These are phyloP conservation scores for Micrastur ruficollis DNA, from an alignment of 2,797 vertebrate species.

Conservation along the genomic window DNA sequence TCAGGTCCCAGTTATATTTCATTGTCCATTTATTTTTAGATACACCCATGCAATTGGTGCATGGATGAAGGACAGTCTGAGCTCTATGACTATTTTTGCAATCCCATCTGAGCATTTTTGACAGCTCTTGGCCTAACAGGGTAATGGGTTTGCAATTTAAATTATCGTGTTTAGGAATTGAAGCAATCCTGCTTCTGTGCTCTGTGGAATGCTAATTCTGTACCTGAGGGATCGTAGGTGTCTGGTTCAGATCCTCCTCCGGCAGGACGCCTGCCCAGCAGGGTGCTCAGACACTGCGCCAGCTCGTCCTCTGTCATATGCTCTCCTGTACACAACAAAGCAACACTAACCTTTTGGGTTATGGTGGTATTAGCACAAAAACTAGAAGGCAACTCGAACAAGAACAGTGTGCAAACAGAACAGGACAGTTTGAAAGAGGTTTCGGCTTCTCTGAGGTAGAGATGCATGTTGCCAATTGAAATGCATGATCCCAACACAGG, in stretches of 20 bases:
- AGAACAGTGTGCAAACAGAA: background rate
- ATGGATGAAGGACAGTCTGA: slow-evolving; percentile 1
- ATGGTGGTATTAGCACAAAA: background rate
- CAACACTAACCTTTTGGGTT: background rate
- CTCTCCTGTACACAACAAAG: slow-evolving; percentile 79
- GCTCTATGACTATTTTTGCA: slow-evolving; percentile 11
- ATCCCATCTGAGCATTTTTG: background rate
- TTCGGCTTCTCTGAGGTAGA: background rate
- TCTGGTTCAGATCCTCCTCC: slow-evolving; percentile 60
- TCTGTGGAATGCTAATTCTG: background rate
- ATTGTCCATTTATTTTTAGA: slow-evolving; percentile 38
- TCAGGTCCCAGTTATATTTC: slow-evolving; percentile 33
- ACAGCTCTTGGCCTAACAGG: slow-evolving; percentile 20
- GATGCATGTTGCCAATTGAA: rapidly evolving
- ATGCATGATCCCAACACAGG: rapidly evolving
- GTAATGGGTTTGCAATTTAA: slow-evolving; percentile 16
- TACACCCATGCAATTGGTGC: background rate
- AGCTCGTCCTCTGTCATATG: slow-evolving; percentile 88
- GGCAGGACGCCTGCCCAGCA: slow-evolving; percentile 74
- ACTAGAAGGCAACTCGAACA: background rate
- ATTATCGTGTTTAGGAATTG: background rate
- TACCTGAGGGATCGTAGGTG: slow-evolving; percentile 63
- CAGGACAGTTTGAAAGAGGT: background rate
- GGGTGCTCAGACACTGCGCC: slow-evolving; percentile 77
- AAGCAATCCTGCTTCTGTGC: background rate